Evolutionary conservation across 2,888 invertebrate species (phyloP).

Genomic region (Papilio gigon): DNA sequence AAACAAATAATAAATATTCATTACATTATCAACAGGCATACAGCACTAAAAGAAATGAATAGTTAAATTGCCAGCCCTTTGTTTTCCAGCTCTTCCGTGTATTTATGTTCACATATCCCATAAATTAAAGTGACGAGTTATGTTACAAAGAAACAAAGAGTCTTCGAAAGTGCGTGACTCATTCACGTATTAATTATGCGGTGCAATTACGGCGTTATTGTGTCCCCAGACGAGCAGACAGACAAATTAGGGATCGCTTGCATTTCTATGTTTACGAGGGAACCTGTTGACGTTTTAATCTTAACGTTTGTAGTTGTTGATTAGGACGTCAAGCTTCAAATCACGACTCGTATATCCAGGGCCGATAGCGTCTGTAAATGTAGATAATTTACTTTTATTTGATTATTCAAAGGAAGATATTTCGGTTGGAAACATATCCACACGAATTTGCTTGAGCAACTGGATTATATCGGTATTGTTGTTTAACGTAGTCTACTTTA

Average conservation of each 20-base stretch:
- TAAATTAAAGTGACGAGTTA: slow-evolving; percentile 49
- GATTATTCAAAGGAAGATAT: neutral
- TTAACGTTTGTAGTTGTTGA: slow-evolving; percentile 33
- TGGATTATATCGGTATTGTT: too few species aligned
- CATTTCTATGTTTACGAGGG: slow-evolving; percentile 25
- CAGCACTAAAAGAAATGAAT: slow-evolving; percentile 36
- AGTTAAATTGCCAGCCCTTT: slow-evolving; percentile 43
- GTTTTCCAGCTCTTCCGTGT: slow-evolving; percentile 46
- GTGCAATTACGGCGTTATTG: slow-evolving; percentile 55
- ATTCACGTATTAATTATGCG: slow-evolving; percentile 56
- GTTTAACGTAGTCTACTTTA: too few species aligned
- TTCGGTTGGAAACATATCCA: too few species aligned
- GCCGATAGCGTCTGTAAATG: neutral
- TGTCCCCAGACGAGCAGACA: slow-evolving; percentile 51
- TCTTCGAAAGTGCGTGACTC: slow-evolving; percentile 53
- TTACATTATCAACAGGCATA: slow-evolving; percentile 14
- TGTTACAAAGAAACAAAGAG: slow-evolving; percentile 55
- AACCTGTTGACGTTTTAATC: slow-evolving; percentile 29
- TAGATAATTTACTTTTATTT: neutral
- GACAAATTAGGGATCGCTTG: slow-evolving; percentile 50
- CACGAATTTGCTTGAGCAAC: too few species aligned
- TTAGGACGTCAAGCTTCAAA: slow-evolving; percentile 45
- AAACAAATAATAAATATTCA: slow-evolving; percentile 31
- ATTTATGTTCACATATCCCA: slow-evolving; percentile 41
- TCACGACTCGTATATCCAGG: slow-evolving; percentile 14